phyloP scores from a whole-genome alignment of 2,888 invertebrate species.

The Parthenolecanium corni region DNA sequence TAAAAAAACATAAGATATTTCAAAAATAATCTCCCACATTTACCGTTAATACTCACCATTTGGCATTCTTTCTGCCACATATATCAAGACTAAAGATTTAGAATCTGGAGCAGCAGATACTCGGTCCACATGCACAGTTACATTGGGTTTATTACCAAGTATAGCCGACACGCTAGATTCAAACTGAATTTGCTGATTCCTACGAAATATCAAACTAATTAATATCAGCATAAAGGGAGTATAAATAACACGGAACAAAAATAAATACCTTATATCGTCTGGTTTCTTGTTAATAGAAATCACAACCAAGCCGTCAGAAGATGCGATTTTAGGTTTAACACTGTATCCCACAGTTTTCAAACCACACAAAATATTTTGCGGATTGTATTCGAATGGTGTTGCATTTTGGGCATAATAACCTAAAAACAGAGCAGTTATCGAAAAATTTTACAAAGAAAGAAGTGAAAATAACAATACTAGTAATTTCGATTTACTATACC shows the following conservation, averaged over 20 bases:
- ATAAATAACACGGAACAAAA: neutral
- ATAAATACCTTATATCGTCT: slow-evolving; percentile 58
- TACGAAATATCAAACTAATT: slow-evolving; percentile 36
- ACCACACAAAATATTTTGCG: slow-evolving; percentile 80
- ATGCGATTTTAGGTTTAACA: slow-evolving; percentile 70
- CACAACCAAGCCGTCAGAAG: slow-evolving; percentile 82
- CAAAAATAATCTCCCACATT: neutral
- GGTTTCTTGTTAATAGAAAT: slow-evolving; percentile 71
- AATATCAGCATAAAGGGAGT: neutral
- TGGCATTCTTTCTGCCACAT: slow-evolving; percentile 56
- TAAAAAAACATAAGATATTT: too few species aligned
- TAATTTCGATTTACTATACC: slow-evolving; percentile 36
- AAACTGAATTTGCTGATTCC: slow-evolving; percentile 57
- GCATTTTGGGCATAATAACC: slow-evolving; percentile 66
- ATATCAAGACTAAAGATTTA: slow-evolving; percentile 64
- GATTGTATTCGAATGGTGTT: slow-evolving; percentile 68
- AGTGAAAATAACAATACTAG: too few species aligned
- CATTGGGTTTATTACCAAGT: slow-evolving; percentile 73
- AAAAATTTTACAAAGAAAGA: neutral
- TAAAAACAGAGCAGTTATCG: slow-evolving; percentile 33
- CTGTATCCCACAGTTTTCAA: slow-evolving; percentile 94
- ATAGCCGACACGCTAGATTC: slow-evolving; percentile 54
- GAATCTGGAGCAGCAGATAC: slow-evolving; percentile 66
- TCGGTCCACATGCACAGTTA: slow-evolving; percentile 64
- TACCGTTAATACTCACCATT: slow-evolving; percentile 38